Base-by-base conservation (phyloP, 2,113 vertebrate genomes). In the Gasterosteus nipponicus region DNA sequence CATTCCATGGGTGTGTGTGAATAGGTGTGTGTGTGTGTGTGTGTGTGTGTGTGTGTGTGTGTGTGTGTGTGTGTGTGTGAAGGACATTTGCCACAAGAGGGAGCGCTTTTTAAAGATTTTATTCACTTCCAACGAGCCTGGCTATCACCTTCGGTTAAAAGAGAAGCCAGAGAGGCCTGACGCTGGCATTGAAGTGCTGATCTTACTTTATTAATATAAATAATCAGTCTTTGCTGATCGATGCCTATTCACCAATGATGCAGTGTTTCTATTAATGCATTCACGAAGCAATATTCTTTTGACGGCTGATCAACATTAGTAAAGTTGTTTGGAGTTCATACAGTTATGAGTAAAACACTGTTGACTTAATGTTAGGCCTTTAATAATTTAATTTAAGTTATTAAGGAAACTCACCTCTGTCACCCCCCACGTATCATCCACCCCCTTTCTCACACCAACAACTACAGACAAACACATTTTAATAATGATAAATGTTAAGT, bases 71-170 rank as follows among this genome's bases (percentile, higher is more conserved):
- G 7, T 46, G 41, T 72, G n/a, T 54, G 26, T 51, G 33, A 33
- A 8, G 11, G 16, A 33, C 1, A 59, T 41, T 16, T 39, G 3
- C 82, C 91, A 91, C 83, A 64, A 87, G 91, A 82, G 77, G 90
- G 89, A 63, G 84, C 77, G 12, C 0, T 70, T 75, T 77, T 35
- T 44, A 61, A 74, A 63, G 19, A 29, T 79, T 29, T 83, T 68
- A 18, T 1, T 7, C 8, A 42, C 33, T 4, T 14, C 2, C n/a
- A 8, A 10, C 18, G 22, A 12, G 12, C 12, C 57, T 39, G 47
- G 7, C 42, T 62, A 33, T 15, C 39, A n/a, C 39, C 58, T 63
- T 22, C 75, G 26, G 19, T 47, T 11, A 64, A 14, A 2, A 47
- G 19, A 46, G 26, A 26, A 11, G 0, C 8, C 49, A 65, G 10